These are phyloP conservation scores for Tarsius wallacei DNA, from an alignment of 2,797 vertebrate species.

Conservation along the genomic window DNA sequence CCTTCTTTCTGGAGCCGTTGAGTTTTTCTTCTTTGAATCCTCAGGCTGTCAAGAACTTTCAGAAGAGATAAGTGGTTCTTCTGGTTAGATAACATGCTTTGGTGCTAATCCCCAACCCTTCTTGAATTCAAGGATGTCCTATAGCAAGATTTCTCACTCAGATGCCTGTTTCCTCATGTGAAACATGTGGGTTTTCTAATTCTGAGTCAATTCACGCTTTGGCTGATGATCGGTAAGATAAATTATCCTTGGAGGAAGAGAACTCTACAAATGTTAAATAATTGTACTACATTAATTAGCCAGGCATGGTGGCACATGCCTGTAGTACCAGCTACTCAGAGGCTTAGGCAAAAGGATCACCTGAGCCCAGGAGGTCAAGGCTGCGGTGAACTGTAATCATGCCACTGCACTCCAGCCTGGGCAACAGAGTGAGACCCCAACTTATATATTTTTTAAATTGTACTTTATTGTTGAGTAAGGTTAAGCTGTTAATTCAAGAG, in stretches of 20 bases:
- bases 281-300: no score
- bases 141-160: background rate
- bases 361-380: no score
- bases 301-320: no score
- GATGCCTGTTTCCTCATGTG: background rate
- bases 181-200: constrained; percentile 49
- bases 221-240: constrained; percentile 29
- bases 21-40: constrained; percentile 15
- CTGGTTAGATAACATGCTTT: background rate
- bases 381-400: no score
- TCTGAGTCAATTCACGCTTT: constrained; percentile 27
- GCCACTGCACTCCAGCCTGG: no score
- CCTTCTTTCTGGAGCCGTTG: background rate
- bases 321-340: no score
- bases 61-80: background rate
- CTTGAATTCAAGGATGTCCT: background rate
- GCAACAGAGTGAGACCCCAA: no score
- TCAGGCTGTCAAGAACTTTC: background rate
- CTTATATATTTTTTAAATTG: background rate
- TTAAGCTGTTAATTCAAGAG: constrained; percentile 25
- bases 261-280: constrained; percentile 52
- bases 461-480: background rate
- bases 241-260: constrained; percentile 24
- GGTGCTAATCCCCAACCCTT: background rate
- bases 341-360: no score